Base-by-base conservation (phyloP, 2,888 invertebrate species). In the Oligia latruncula region DNA sequence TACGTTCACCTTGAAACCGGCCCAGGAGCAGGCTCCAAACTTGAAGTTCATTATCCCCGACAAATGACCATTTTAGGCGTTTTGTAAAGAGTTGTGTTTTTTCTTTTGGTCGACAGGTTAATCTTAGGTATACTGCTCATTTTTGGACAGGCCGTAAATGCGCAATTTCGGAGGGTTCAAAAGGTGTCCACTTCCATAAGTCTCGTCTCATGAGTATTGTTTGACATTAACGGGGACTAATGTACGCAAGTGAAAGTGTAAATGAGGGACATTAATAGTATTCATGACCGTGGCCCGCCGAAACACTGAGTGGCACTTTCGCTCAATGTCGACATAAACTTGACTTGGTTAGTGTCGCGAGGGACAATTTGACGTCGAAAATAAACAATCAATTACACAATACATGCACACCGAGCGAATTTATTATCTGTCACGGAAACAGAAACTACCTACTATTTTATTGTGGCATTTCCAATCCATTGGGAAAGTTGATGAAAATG, bases 1-100 rank as follows among this genome's bases (percentile, higher is more conserved):
- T 95, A 90, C 96, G 91, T 96, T 96, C 93, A 96, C 96, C 97
- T 95, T 94, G 90, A 94, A 96, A 97, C 96, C 96, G 96, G 96
- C 93, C 94, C 92, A 92, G 91, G 90, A 92, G 92, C 93, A 90
- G 91, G 92, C 92, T 91, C 90, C 92, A 87, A 94, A 94, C 89
- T 91, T 78, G 90, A 92, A 93, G 96, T 96, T 96, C 96, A 95
- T 93, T 95, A 96, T 96, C 95, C 96, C 94, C 95, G 73, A 89
- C 83, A 92, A 94, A 94, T 94, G 89, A 92, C 93, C 93, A 94
- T 93, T 94, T 95, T 93, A 88, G 91, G 91, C 84, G 88, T 88
- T 90, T 91, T 93, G 90, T 90, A 76, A 77, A 75, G 85, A 83
- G 58, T 60, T n/a, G 58, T 4, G 58, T 78, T 88, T 87, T 87